These are phyloP conservation scores for Acanthaster planci DNA, from an alignment of 35 echinoderm and acorn worm species.

Conservation along the genomic window DNA sequence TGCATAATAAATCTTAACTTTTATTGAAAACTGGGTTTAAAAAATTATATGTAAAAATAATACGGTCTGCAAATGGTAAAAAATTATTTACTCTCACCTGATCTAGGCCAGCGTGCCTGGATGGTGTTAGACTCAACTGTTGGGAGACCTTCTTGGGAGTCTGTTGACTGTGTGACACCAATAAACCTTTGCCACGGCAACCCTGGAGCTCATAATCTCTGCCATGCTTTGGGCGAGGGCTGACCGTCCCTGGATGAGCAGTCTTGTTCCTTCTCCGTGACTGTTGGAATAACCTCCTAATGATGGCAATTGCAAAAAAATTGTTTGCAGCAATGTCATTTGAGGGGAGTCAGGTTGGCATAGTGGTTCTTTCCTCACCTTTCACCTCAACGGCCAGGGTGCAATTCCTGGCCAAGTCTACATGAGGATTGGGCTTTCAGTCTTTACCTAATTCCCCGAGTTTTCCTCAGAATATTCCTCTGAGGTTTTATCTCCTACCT, in stretches of 20 bases:
- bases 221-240: neutral
- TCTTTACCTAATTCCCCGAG: too few relatives aligned
- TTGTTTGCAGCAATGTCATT: neutral
- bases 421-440: too few relatives aligned
- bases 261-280: neutral
- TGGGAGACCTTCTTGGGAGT: neutral
- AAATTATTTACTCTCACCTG: neutral
- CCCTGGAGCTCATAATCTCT: neutral
- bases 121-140: neutral
- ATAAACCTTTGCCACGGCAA: neutral
- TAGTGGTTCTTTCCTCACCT: neutral
- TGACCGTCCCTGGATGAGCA: neutral
- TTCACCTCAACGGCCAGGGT: neutral
- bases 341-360: neutral
- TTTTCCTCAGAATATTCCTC: too few relatives aligned
- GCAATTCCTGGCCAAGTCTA: neutral
- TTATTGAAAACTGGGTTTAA: neutral
- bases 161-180: neutral
- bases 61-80: neutral
- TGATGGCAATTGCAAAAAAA: neutral
- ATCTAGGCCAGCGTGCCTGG: slow-evolving; percentile 20
- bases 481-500: too few relatives aligned
- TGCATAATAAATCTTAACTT: neutral
- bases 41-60: neutral
- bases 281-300: neutral